Evolutionary conservation across 1,140 invertebrate genomes (phyloP).

Genomic region (Frieseomelitta varia): DNA sequence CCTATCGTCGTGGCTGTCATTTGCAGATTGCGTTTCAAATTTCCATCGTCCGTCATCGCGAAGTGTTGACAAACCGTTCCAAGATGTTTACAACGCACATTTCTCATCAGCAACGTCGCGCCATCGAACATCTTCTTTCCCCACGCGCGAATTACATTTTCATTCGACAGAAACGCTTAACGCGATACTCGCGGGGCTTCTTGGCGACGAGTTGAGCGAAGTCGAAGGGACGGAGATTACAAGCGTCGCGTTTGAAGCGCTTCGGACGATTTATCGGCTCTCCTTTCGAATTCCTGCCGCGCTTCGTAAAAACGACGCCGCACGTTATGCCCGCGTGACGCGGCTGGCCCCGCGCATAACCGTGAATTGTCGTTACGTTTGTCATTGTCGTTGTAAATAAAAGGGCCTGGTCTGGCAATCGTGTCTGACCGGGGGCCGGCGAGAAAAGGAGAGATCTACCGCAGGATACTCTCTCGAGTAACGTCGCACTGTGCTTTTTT

Average conservation of each 20-base stretch:
- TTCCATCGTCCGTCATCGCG: no score
- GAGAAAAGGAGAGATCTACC: constrained; percentile 62
- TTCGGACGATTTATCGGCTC: constrained; percentile 62
- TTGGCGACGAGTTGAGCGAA: background rate
- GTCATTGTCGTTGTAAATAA: constrained; percentile 69
- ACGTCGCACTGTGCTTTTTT: constrained; percentile 60
- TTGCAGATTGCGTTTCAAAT: no score
- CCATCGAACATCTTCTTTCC: background rate
- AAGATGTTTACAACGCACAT: no score
- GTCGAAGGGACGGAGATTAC: constrained; percentile 23
- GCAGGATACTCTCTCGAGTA: constrained; percentile 61
- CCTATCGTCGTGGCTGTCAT: no score
- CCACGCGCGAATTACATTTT: background rate
- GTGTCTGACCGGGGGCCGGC: constrained; percentile 30
- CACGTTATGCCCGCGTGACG: constrained; percentile 52
- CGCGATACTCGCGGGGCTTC: background rate
- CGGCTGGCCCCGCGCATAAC: constrained; percentile 54
- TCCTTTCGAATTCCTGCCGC: constrained; percentile 70
- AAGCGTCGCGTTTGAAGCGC: constrained; percentile 35
- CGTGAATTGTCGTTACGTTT: constrained; percentile 70
- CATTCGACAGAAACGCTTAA: background rate
- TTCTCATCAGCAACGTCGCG: background rate
- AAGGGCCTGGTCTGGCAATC: constrained; percentile 43
- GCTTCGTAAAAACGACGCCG: constrained; percentile 66
- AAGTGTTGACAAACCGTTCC: no score